Evolutionary conservation across 2,888 invertebrate genomes (phyloP).

Genomic region (Tipula vernalis): DNA sequence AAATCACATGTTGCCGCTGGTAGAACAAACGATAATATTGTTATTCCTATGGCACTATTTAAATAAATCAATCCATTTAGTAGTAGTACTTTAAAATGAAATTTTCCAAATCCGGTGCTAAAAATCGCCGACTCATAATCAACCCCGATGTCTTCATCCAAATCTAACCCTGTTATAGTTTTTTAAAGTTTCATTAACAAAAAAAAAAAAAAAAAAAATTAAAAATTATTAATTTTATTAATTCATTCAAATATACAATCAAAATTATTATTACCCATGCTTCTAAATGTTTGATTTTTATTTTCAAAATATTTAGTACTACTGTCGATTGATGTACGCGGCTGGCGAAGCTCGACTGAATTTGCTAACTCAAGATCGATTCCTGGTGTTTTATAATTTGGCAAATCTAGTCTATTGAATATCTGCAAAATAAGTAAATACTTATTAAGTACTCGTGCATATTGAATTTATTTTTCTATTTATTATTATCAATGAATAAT

Average conservation of each 20-base stretch:
- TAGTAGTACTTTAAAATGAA: slow-evolving; percentile 62
- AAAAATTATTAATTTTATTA: neutral
- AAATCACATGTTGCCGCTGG: slow-evolving; percentile 76
- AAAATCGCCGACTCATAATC: slow-evolving; percentile 30
- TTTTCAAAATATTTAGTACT: neutral
- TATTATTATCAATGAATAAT: neutral
- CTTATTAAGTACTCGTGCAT: neutral
- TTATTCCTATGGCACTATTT: slow-evolving; percentile 70
- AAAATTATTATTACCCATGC: slow-evolving; percentile 13
- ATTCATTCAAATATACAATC: neutral
- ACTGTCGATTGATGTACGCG: slow-evolving; percentile 10
- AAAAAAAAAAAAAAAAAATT: neutral
- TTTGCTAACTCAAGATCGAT: slow-evolving; percentile 13
- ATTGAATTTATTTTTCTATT: neutral
- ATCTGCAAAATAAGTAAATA: neutral
- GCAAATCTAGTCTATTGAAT: slow-evolving; percentile 15
- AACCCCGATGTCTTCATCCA: slow-evolving; percentile 27
- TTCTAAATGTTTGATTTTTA: slow-evolving; percentile 12
- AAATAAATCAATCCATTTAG: slow-evolving; percentile 70
- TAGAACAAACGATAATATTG: slow-evolving; percentile 68
- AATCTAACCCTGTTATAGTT: slow-evolving; percentile 26
- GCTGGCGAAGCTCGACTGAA: slow-evolving; percentile 15
- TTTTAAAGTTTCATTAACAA: too few relatives aligned
- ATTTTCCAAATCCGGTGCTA: slow-evolving; percentile 62
- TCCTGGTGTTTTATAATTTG: slow-evolving; percentile 11